These are phyloP conservation scores for Psittacula cyanocephala DNA, from an alignment of 2,113 vertebrate genomes.

Conservation along the genomic window DNA sequence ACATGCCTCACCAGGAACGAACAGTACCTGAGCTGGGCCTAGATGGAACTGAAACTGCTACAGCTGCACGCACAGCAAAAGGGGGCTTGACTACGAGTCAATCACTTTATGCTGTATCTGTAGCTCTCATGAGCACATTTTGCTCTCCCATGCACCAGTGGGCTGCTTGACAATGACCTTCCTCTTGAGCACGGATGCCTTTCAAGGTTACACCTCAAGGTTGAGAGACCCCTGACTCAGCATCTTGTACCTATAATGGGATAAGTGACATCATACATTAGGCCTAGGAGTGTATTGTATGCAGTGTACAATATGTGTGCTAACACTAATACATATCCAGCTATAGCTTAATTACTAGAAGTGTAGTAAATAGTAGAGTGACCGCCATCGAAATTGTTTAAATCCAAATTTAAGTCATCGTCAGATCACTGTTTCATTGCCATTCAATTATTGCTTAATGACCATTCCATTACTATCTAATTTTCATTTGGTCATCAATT, in stretches of 20 bases:
- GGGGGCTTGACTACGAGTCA: rapidly evolving
- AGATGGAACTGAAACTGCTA: neutral
- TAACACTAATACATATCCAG: neutral
- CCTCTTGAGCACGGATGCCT: neutral
- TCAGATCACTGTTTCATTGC: neutral
- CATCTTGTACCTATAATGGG: neutral
- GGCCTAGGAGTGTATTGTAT: neutral
- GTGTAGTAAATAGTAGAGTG: neutral
- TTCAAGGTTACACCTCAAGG: neutral
- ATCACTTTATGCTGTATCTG: neutral
- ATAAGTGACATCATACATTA: neutral
- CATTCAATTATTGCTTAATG: neutral
- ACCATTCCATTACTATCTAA: neutral
- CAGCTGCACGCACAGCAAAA: neutral
- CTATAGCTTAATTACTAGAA: neutral
- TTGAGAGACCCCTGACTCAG: neutral
- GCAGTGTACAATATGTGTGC: neutral
- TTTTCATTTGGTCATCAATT: neutral
- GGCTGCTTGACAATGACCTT: rapidly evolving
- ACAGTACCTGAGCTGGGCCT: neutral
- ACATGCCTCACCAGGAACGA: neutral
- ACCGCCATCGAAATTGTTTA: neutral
- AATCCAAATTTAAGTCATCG: neutral
- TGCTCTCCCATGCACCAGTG: neutral
- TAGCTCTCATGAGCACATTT: neutral